A percentile compares a stretch with the other conserved stretches of the same genome.
Evolutionary conservation across 2,113 vertebrate genomes (phyloP).

Genomic region (Petaurus breviceps): DNA sequence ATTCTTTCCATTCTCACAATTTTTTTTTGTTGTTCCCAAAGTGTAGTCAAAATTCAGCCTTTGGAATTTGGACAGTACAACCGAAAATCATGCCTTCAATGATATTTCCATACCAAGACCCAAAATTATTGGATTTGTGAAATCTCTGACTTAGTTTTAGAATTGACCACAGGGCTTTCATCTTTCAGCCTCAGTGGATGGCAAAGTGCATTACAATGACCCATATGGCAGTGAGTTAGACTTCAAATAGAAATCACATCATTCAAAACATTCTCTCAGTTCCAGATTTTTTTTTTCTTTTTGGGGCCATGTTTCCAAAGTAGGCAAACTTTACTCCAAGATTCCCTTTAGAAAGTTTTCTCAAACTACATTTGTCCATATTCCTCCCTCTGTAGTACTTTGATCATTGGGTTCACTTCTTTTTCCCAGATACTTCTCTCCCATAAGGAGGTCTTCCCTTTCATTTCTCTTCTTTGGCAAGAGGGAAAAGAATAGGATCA

Average conservation of each 20-base stretch:
- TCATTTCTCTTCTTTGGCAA: background rate
- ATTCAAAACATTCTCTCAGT: slow-evolving; percentile 8
- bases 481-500: background rate
- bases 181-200: background rate
- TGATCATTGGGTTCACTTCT: background rate
- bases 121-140: background rate
- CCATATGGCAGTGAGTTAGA: background rate
- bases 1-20: background rate
- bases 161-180: background rate
- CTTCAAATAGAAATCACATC: background rate
- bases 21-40: background rate
- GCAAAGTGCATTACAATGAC: slow-evolving; percentile 13
- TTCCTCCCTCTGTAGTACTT: slow-evolving; percentile 7
- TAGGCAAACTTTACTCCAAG: background rate
- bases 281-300: background rate
- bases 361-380: background rate
- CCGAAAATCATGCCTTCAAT: background rate
- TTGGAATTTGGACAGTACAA: background rate
- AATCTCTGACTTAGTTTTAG: slow-evolving; percentile 36
- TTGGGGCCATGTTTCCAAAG: background rate
- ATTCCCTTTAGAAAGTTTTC: background rate
- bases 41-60: background rate
- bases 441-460: background rate
- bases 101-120: background rate
- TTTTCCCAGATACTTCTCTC: background rate